These are phyloP conservation scores for Girardinichthys multiradiatus DNA, from an alignment of 2,113 vertebrate species.

Conservation along the genomic window DNA sequence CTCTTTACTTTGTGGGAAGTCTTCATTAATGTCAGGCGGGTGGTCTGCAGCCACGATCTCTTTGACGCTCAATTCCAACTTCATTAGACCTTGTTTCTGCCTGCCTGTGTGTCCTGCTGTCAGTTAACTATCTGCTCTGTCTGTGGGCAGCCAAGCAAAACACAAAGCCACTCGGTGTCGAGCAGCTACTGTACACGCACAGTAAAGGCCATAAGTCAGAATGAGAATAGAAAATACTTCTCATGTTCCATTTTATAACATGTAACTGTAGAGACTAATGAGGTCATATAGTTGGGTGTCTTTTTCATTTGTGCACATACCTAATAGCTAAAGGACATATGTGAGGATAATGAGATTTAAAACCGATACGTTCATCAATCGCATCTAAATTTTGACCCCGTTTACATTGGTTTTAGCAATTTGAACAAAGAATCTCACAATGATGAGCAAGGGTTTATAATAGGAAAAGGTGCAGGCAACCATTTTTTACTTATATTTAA, in stretches of 20 bases:
- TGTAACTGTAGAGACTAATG: slow-evolving; percentile 15
- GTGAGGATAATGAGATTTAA: neutral
- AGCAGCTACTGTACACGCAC: slow-evolving; percentile 25
- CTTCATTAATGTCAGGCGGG: slow-evolving; percentile 30
- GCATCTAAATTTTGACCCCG: neutral
- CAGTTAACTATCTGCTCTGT: slow-evolving; percentile 31
- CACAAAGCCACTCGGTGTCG: slow-evolving; percentile 24
- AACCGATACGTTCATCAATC: neutral
- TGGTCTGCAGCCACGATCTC: slow-evolving; percentile 8
- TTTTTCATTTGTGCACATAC: neutral
- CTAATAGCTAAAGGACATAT: neutral
- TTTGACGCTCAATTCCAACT: slow-evolving; percentile 14
- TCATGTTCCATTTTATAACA: slow-evolving; percentile 20
- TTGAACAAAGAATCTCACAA: neutral
- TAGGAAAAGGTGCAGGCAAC: neutral
- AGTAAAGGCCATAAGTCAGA: slow-evolving; percentile 6
- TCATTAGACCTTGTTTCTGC: slow-evolving; percentile 32
- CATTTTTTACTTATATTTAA: neutral
- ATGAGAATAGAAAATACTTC: slow-evolving; percentile 5
- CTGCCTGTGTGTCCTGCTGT: slow-evolving; percentile 20
- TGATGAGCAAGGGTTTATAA: neutral
- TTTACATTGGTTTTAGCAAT: neutral
- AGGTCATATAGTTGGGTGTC: neutral
- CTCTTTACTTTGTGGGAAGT: slow-evolving; percentile 26
- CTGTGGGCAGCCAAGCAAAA: slow-evolving; percentile 65